Evolutionary conservation across 2,113 vertebrate genomes (phyloP).

Genomic region (Alethe castanea): DNA sequence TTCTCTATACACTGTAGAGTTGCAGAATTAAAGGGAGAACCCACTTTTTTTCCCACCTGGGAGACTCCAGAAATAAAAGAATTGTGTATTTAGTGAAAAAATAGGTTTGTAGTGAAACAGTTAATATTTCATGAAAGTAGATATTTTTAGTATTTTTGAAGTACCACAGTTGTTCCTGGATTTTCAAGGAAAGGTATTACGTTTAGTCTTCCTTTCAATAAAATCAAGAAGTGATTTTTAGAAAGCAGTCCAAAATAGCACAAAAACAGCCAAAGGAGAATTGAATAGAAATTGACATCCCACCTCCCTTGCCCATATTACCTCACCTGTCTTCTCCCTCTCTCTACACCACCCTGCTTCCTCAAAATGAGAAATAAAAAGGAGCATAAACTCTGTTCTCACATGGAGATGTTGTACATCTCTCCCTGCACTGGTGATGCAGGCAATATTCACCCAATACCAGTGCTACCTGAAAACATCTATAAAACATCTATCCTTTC

Average conservation of each 20-base stretch:
- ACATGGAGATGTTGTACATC: conserved; percentile 69
- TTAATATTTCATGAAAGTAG: conserved; percentile 86
- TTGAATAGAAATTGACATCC: conserved; percentile 67
- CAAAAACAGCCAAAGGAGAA: conserved; percentile 81
- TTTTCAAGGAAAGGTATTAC: conserved; percentile 79
- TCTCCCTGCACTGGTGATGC: conserved; percentile 64
- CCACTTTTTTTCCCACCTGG: conserved; percentile 70
- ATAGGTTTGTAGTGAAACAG: conserved; percentile 87
- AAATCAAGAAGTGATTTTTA: conserved; percentile 77
- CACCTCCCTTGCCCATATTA: conserved; percentile 34
- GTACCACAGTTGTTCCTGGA: conserved; percentile 81
- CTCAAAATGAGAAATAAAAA: conserved; percentile 61
- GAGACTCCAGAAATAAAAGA: conserved; percentile 77
- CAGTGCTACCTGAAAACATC: conserved; percentile 69
- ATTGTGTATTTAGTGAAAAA: conserved; percentile 85
- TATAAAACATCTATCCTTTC: conserved; percentile 65
- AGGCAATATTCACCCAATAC: conserved; percentile 62
- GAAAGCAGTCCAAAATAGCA: conserved; percentile 78
- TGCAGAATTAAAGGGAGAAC: conserved; percentile 71
- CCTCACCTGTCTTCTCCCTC: background rate
- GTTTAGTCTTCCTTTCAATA: conserved; percentile 83
- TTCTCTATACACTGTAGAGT: conserved; percentile 71
- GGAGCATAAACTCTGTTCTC: conserved; percentile 54
- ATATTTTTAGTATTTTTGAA: conserved; percentile 87
- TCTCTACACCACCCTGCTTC: background rate